A percentile compares a stretch with the other conserved stretches of the same genome.
Conservation (phyloP, 2,888 invertebrate species). For the Macrosoma leucophasiata region DNA sequence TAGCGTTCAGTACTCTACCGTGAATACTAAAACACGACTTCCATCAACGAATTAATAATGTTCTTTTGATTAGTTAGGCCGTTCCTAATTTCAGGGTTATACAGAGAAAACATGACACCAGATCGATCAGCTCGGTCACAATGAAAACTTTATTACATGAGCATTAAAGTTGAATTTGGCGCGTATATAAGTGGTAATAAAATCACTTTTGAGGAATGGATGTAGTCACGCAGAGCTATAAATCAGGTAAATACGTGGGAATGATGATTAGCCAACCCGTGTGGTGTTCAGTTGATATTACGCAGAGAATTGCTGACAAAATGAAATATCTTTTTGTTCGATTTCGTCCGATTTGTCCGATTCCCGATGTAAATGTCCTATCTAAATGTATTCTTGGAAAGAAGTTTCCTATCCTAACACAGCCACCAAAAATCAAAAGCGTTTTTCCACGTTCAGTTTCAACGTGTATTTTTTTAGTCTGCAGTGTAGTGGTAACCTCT, state of each 20-base stretch:
- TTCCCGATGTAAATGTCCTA: too few relatives aligned
- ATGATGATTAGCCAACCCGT: constrained; percentile 44
- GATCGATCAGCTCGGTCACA: constrained; percentile 30
- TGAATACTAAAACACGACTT: constrained; percentile 30
- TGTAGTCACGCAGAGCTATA: constrained; percentile 59
- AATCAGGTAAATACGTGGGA: constrained; percentile 57
- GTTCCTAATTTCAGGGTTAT: constrained; percentile 60
- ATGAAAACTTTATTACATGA: constrained; percentile 36
- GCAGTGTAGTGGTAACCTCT: too few relatives aligned
- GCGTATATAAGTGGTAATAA: constrained; percentile 43
- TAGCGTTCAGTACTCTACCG: too few relatives aligned
- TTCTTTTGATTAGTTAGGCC: constrained; percentile 54
- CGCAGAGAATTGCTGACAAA: constrained; percentile 7
- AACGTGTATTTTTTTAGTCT: too few relatives aligned
- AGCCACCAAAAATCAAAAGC: constrained; percentile 5
- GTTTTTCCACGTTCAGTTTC: background rate
- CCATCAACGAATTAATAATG: constrained; percentile 45
- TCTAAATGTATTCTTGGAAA: too few relatives aligned
- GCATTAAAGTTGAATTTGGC: constrained; percentile 40
- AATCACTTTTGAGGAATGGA: constrained; percentile 62
- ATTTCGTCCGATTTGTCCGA: too few relatives aligned
- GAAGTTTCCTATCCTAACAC: too few relatives aligned
- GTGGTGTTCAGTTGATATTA: constrained; percentile 12
- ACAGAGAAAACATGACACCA: constrained; percentile 58
- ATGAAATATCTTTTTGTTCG: too few relatives aligned